Evolutionary conservation across 2,888 invertebrate genomes (phyloP), one percentile per base, ranked within the genome.

Genomic region (Mesopsocus fuscifrons): DNA sequence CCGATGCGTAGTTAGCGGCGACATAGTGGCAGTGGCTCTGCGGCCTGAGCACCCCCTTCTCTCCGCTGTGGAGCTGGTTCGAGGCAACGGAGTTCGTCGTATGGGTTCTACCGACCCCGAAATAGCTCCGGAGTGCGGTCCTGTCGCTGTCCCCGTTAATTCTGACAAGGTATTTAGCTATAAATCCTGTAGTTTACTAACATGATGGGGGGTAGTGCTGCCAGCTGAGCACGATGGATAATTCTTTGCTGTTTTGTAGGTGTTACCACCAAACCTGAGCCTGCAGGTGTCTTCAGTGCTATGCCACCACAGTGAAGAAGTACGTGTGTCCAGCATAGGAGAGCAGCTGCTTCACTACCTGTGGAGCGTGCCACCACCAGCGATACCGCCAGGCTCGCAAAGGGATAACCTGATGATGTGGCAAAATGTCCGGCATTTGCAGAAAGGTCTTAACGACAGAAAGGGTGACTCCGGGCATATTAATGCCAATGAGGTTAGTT

Each of bases 381-480:
- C 17, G 18, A 21, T 20, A 38, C 20, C 38, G 5, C 17, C 20
- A 38, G 21, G 46, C 4, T 44, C 34, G 6, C 48, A 48, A 41
- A 13, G 48, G 33, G 40, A 47, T 6, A 47, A 45, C 31, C 38
- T 48, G n/a, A 34, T 48, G 21, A 23, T 45, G 8, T 48, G 48
- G 48, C 21, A 23, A 15, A 47, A 44, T 15, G 47, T 47, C 3
- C 18, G 48, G 15, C 22, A 32, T 38, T 26, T 48, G 26, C 41
- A 48, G 41, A 30, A 35, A 9, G 26, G 44, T 13, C 18, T 48
- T 30, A 42, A 41, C 15, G 13, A 13, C 18, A 45, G 31, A 43
- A 15, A n/a, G n/a, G n/a, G n/a, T n/a, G n/a, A n/a, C n/a, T n/a
- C n/a, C n/a, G n/a, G n/a, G n/a, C n/a, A n/a, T n/a, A n/a, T n/a